Evolutionary conservation across 2,797 vertebrate species (phyloP), one percentile per base, ranked within the genome.

Genomic region (Rhinella marina): DNA sequence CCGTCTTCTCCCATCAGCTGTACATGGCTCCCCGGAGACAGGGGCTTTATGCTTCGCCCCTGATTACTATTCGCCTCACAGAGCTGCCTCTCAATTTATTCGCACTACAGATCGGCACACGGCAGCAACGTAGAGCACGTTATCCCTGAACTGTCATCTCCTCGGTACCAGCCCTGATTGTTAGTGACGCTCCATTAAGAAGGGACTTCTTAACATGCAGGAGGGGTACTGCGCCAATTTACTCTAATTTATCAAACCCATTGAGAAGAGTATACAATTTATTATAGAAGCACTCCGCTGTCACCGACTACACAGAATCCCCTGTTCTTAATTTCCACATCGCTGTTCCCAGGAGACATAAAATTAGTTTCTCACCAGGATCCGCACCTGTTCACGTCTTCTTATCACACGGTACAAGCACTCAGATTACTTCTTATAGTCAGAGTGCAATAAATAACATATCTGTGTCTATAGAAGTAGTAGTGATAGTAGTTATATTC

Each of bases 61-160:
- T 29, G 4, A 68, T 83, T 87, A 78, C 70, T 83, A 87, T 87
- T 87, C 81, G 8, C 57, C 70, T 68, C 86, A 83, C 86, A 83
- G 70, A 62, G n/a, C 80, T 13, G 59, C n/a, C 41, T 21, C 79
- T 62, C 80, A 87, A 62, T 75, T 62, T 87, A 82, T 87, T 87
- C 80, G 14, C 86, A 32, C 68, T 19, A 57, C 48, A 23, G 72
- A 87, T 76, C 52, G 9, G 61, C 59, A 57, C 48, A 57, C 21
- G 50, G 23, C 81, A 77, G 68, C 27, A 1, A 25, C 21, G 54
- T 59, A 41, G 8, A 29, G 52, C 48, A 25, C 2, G 50, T 25
- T 57, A 81, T 86, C 77, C 54, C 54, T 17, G 50, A 23, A 17
- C 85, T n/a, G 85, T 50, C 61, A 87, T 62, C 66, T 48, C 32